phyloP scores from a whole-genome alignment of 1,140 invertebrate species.

The Daktulosphaira vitifoliae region DNA sequence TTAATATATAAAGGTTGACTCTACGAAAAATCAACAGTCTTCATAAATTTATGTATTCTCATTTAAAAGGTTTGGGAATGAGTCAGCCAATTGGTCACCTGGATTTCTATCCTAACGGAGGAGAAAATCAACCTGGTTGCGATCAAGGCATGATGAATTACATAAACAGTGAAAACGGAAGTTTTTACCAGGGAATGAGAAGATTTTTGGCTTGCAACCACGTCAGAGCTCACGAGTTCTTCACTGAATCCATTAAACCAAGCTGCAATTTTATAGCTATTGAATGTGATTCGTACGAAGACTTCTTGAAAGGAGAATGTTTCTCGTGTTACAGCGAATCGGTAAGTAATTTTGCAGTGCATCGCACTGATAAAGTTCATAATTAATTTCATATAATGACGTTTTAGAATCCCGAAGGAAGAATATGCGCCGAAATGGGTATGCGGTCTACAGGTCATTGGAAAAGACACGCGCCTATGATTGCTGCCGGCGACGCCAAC shows the following conservation, averaged over 20 bases:
- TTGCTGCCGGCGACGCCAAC: slow-evolving; percentile 16
- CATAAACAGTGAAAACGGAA: slow-evolving; percentile 56
- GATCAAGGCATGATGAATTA: slow-evolving; percentile 59
- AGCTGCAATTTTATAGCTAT: slow-evolving; percentile 65
- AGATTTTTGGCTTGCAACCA: slow-evolving; percentile 77
- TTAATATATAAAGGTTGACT: no score
- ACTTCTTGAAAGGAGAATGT: slow-evolving; percentile 64
- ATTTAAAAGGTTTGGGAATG: slow-evolving; percentile 73
- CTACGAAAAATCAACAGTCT: no score
- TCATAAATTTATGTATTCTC: no score
- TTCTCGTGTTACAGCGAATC: slow-evolving; percentile 52
- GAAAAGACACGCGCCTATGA: slow-evolving; percentile 29
- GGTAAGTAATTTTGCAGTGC: slow-evolving; percentile 31
- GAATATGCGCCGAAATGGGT: slow-evolving; percentile 39
- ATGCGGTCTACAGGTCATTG: slow-evolving; percentile 36
- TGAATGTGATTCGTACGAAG: slow-evolving; percentile 67
- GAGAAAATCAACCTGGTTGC: slow-evolving; percentile 76
- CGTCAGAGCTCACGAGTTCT: slow-evolving; percentile 71
- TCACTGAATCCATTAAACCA: slow-evolving; percentile 72
- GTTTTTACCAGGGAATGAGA: slow-evolving; percentile 55
- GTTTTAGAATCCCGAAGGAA: slow-evolving; percentile 39
- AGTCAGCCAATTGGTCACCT: slow-evolving; percentile 69
- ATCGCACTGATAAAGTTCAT: no score
- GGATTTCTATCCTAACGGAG: slow-evolving; percentile 86
- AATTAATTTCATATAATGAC: no score